phyloP scores from a whole-genome alignment of 2,113 vertebrate genomes.

The Leptobrachium leishanense region DNA sequence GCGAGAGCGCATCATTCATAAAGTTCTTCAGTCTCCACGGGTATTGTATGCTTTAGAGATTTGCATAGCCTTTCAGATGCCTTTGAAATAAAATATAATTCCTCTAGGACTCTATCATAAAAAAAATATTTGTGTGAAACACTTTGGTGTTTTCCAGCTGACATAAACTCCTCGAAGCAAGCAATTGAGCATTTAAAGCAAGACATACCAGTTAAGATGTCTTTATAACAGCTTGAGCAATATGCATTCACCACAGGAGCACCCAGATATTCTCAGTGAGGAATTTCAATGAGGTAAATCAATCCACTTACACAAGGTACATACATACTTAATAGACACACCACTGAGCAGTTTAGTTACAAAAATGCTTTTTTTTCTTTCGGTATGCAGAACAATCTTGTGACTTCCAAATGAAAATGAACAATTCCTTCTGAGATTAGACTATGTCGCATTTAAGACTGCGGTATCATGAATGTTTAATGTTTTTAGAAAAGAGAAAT shows the following conservation, averaged over 20 bases:
- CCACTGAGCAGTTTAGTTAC: constrained; percentile 41
- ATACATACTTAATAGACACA: constrained; percentile 48
- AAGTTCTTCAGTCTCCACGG: background rate
- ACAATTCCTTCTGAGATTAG: background rate
- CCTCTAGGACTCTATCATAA: constrained; percentile 34
- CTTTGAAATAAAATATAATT: constrained; percentile 47
- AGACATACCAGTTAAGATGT: constrained; percentile 49
- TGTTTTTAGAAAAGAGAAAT: too few species aligned
- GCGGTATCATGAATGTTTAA: background rate
- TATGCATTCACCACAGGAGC: constrained; percentile 45
- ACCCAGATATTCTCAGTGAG: constrained; percentile 48
- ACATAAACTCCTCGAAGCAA: constrained; percentile 42
- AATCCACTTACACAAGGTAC: constrained; percentile 49
- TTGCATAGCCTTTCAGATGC: constrained; percentile 45
- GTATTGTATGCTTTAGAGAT: constrained; percentile 9
- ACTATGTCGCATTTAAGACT: background rate
- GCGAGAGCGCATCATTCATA: background rate
- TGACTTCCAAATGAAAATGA: background rate
- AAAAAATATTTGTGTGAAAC: constrained; percentile 46
- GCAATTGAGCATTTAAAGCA: constrained; percentile 50
- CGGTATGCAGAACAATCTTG: background rate
- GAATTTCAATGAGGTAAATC: constrained; percentile 49
- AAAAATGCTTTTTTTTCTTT: background rate
- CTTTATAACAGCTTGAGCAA: constrained; percentile 48
- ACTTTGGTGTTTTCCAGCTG: constrained; percentile 46